A percentile compares a stretch with the other conserved stretches of the same genome.
Conservation (phyloP, 2,888 invertebrate species). For the Lamellibrachia satsuma region DNA sequence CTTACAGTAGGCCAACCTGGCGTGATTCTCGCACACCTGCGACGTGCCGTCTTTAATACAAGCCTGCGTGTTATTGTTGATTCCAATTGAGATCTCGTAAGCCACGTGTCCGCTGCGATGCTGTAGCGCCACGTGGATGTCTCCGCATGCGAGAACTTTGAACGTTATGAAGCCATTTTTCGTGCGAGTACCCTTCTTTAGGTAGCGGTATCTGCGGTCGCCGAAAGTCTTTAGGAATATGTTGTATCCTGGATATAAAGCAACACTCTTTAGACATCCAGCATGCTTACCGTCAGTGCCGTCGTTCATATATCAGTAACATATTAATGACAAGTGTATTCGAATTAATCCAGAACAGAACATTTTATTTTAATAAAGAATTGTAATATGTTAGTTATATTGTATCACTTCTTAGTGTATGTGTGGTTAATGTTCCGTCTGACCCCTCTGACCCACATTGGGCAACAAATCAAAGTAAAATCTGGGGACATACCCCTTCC, state of each 20-base stretch:
- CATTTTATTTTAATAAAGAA: too few relatives aligned
- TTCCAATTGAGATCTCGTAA: not conserved
- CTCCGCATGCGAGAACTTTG: not conserved
- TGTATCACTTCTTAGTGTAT: not conserved
- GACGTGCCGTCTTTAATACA: not conserved
- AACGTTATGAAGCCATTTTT: not conserved
- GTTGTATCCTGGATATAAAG: conserved; percentile 26
- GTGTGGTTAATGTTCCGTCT: not conserved
- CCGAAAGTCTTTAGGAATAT: conserved; percentile 23
- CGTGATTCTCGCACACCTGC: not conserved
- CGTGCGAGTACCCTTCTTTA: conserved; percentile 25
- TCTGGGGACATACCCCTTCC: not conserved
- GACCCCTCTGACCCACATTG: not conserved
- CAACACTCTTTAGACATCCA: not conserved
- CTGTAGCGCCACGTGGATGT: not conserved
- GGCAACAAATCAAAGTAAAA: not conserved
- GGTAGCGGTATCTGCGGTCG: conserved; percentile 31
- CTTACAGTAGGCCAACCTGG: not conserved
- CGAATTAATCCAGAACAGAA: not conserved
- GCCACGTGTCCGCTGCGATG: conserved; percentile 4
- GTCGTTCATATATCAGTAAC: not conserved
- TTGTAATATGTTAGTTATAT: too few relatives aligned
- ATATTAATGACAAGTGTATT: not conserved
- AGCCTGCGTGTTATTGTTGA: not conserved
- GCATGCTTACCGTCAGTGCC: not conserved